These are phyloP conservation scores for Brachionus rubens DNA, from an alignment of 1,140 invertebrate genomes.

Conservation along the genomic window DNA sequence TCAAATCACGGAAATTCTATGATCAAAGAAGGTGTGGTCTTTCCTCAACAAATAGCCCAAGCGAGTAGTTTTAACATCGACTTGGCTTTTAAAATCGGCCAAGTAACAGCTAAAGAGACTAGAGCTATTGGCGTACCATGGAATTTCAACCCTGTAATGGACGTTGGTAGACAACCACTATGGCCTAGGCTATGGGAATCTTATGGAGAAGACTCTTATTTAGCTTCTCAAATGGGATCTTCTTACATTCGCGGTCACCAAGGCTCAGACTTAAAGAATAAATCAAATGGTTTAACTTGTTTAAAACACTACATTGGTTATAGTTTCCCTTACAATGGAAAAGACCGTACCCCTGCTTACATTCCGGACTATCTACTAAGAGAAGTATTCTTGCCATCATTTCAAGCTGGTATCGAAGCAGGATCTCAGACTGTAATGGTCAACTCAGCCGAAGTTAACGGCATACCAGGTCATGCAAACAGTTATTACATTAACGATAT, in stretches of 20 bases:
- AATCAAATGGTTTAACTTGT: not conserved
- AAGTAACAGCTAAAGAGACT: constrained; percentile 1
- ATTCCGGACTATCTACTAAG: not conserved
- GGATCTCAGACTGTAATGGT: constrained; percentile 16
- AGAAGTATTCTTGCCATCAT: constrained; percentile 29
- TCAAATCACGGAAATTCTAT: constrained; percentile 14
- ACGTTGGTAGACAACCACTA: not conserved
- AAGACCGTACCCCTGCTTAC: constrained; percentile 3
- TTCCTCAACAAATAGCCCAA: not conserved
- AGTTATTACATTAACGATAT: constrained; percentile 9
- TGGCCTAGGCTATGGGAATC: constrained; percentile 11
- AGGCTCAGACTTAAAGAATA: not conserved
- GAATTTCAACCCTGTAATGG: constrained; percentile 25
- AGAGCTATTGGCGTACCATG: constrained; percentile 21
- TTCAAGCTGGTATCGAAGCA: constrained; percentile 4
- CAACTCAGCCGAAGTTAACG: constrained; percentile 19
- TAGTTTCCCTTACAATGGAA: not conserved
- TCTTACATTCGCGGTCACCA: not conserved
- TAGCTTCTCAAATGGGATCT: not conserved
- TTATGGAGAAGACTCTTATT: constrained; percentile 28
- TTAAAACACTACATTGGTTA: constrained; percentile 22
- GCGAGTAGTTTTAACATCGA: constrained; percentile 9
- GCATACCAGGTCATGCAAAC: constrained; percentile 33
- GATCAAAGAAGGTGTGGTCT: constrained; percentile 14
- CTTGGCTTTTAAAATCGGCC: not conserved